These are phyloP conservation scores for Corythaixoides concolor DNA, from an alignment of 2,113 vertebrate species.

Conservation along the genomic window DNA sequence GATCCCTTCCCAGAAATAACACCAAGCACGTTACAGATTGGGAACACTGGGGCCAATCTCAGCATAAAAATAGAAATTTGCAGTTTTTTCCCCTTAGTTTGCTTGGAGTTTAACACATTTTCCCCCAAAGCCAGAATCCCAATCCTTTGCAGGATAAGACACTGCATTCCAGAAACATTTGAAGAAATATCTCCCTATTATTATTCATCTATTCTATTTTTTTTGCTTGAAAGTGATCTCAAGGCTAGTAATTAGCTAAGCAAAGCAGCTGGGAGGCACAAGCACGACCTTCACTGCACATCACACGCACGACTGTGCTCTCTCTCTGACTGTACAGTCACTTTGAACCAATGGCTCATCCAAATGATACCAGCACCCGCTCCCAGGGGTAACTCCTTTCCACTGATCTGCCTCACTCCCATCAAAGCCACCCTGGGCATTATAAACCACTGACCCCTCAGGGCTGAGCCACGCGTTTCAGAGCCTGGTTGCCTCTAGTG, in stretches of 20 bases:
- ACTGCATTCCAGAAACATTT: not conserved
- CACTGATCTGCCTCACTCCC: not conserved
- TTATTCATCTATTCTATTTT: not conserved
- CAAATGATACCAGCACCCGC: not conserved
- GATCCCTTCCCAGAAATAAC: slow-evolving; percentile 14
- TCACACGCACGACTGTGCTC: not conserved
- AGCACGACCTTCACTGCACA: not conserved
- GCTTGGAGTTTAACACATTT: not conserved
- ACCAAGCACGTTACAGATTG: not conserved
- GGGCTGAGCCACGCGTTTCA: not conserved
- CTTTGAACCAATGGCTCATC: not conserved
- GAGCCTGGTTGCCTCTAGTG: not conserved
- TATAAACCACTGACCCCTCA: not conserved
- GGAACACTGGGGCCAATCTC: not conserved
- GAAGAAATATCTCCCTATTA: not conserved
- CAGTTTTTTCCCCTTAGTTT: not conserved
- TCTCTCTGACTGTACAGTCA: not conserved
- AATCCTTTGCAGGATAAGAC: not conserved
- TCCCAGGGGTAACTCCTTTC: not conserved
- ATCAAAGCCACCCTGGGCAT: not conserved
- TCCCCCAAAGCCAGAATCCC: not conserved
- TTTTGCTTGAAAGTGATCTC: not conserved
- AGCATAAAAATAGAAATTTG: not conserved
- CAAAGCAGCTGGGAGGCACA: not conserved
- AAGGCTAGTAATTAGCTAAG: slow-evolving; percentile 20